Evolutionary conservation across 2,888 invertebrate species (phyloP).

Genomic region (Brenthis daphne): DNA sequence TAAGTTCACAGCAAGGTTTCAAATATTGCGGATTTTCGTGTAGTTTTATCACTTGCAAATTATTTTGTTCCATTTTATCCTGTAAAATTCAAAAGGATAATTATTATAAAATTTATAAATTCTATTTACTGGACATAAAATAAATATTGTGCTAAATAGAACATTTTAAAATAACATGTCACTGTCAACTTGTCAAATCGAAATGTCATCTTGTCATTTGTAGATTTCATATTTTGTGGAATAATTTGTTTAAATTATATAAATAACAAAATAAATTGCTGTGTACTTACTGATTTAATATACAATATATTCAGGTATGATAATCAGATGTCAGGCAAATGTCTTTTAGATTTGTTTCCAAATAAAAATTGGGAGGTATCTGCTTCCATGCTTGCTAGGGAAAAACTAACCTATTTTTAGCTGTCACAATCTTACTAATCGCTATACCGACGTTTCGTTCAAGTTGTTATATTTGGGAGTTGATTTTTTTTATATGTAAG

Average conservation of each 20-base stretch:
- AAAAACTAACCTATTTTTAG: constrained; percentile 40
- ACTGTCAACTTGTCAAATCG: constrained; percentile 8
- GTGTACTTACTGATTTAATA: constrained; percentile 24
- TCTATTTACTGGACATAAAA: too few species aligned
- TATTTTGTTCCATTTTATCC: constrained; percentile 56
- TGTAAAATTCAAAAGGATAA: not conserved
- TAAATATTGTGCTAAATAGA: too few species aligned
- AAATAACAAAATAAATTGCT: constrained; percentile 13
- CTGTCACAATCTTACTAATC: constrained; percentile 33
- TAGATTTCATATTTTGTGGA: constrained; percentile 8
- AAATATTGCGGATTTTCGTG: constrained; percentile 88
- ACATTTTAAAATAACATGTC: constrained; percentile 5
- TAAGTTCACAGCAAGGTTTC: constrained; percentile 87
- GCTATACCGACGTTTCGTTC: not conserved
- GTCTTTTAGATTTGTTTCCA: constrained; percentile 16
- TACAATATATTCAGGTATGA: constrained; percentile 23
- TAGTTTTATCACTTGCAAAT: constrained; percentile 83
- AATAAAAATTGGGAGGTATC: constrained; percentile 24
- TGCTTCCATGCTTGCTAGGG: constrained; percentile 30
- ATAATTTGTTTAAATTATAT: not conserved
- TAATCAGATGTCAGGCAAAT: constrained; percentile 14
- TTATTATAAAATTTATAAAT: too few species aligned
- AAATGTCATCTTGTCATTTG: constrained; percentile 13
- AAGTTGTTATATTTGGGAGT: not conserved
- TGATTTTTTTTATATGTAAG: not conserved